phyloP scores from a whole-genome alignment of 2,888 invertebrate species.

The Eupithecia pulchellata region DNA sequence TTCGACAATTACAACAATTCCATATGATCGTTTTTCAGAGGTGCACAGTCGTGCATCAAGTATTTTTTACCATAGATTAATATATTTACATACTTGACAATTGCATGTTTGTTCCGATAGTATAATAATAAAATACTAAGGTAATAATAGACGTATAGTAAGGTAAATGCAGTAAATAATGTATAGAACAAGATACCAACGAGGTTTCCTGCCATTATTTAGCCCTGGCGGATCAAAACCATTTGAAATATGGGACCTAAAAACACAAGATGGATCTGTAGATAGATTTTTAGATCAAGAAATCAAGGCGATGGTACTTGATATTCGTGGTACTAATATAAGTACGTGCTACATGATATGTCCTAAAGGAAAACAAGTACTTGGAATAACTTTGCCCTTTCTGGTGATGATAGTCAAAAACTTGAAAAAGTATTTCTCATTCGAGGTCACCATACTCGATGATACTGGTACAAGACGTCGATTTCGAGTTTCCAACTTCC shows the following conservation, averaged over 20 bases:
- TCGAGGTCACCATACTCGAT: conserved; percentile 93
- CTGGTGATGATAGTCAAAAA: conserved; percentile 85
- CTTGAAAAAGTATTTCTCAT: conserved; percentile 96
- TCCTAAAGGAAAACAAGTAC: conserved; percentile 94
- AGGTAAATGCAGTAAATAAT: too few relatives aligned
- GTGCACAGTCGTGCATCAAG: too few relatives aligned
- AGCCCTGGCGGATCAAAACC: conserved; percentile 85
- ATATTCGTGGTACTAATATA: conserved; percentile 97
- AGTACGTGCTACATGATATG: conserved; percentile 97
- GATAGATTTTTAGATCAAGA: conserved; percentile 97
- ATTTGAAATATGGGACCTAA: conserved; percentile 80
- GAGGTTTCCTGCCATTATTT: conserved; percentile 83
- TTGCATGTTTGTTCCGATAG: too few relatives aligned
- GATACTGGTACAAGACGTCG: conserved; percentile 95
- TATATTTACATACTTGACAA: too few relatives aligned
- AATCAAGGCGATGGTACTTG: conserved; percentile 97
- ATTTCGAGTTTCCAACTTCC: conserved; percentile 98
- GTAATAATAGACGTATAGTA: too few relatives aligned
- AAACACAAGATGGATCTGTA: conserved; percentile 96
- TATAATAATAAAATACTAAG: too few relatives aligned
- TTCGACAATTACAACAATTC: too few relatives aligned
- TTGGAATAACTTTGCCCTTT: conserved; percentile 97
- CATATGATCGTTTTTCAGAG: too few relatives aligned
- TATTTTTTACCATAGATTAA: too few relatives aligned
- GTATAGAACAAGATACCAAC: conserved; percentile 84